phyloP scores from a whole-genome alignment of 2,888 invertebrate genomes.

The Drosophila lacicola region DNA sequence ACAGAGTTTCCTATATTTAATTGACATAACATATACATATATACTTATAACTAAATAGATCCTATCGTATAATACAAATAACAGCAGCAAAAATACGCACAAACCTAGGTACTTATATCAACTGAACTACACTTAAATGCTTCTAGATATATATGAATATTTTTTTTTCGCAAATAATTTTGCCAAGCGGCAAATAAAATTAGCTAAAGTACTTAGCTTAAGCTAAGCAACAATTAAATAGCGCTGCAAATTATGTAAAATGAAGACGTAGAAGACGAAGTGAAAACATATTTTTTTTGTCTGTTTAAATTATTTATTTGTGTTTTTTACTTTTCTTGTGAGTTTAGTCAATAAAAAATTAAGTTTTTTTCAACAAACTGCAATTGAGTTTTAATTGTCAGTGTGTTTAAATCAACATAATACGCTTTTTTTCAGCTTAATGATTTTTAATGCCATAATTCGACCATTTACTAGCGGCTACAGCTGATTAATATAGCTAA shows the following conservation, averaged over 20 bases:
- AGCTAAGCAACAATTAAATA: slow-evolving; percentile 28
- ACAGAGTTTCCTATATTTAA: slow-evolving; percentile 77
- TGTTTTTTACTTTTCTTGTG: slow-evolving; percentile 72
- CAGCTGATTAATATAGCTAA: background rate
- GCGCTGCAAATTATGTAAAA: background rate
- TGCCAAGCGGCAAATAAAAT: slow-evolving; percentile 68
- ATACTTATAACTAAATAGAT: slow-evolving; percentile 25
- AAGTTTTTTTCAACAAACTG: slow-evolving; percentile 58
- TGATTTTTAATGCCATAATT: no score
- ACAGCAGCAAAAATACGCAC: slow-evolving; percentile 28
- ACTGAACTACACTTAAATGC: slow-evolving; percentile 15
- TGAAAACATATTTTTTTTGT: slow-evolving; percentile 44
- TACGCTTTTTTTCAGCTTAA: background rate
- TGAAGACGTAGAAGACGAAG: slow-evolving; percentile 6
- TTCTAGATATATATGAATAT: slow-evolving; percentile 27
- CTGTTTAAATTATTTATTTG: slow-evolving; percentile 71
- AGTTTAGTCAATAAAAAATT: slow-evolving; percentile 76
- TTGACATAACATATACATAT: slow-evolving; percentile 36
- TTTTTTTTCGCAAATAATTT: slow-evolving; percentile 45
- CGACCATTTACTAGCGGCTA: background rate
- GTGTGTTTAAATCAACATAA: background rate
- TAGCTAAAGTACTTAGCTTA: slow-evolving; percentile 67
- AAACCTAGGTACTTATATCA: slow-evolving; percentile 29
- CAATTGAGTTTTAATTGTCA: slow-evolving; percentile 24
- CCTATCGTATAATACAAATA: slow-evolving; percentile 22